Evolutionary conservation across 1,140 invertebrate species (phyloP).

Genomic region (Neotoxoptera formosana): DNA sequence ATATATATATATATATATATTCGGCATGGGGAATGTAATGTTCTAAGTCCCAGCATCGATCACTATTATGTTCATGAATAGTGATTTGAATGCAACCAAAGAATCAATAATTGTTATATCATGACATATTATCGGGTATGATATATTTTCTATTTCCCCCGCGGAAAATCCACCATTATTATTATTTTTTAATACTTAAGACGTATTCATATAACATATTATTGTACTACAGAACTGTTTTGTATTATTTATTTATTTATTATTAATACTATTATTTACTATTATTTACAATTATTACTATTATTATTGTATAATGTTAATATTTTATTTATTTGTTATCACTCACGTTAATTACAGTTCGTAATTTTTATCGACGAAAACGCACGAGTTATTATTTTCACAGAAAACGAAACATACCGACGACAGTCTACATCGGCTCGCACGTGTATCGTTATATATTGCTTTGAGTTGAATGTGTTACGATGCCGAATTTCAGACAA

Average conservation of each 20-base stretch:
- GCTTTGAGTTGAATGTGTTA: not conserved
- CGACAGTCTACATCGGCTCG: not conserved
- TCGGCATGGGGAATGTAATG: not conserved
- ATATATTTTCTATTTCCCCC: not conserved
- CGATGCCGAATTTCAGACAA: not conserved
- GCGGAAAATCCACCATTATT: not conserved
- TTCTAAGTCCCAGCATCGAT: not conserved
- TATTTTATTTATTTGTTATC: conserved; percentile 56
- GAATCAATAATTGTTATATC: not conserved
- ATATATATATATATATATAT: not conserved
- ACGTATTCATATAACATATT: not conserved
- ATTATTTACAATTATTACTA: conserved; percentile 8
- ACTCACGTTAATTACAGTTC: conserved; percentile 40
- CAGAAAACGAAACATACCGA: not conserved
- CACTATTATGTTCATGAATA: not conserved
- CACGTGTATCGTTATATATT: not conserved
- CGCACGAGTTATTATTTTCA: conserved; percentile 16
- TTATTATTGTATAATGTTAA: conserved; percentile 40
- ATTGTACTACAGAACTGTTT: conserved; percentile 49
- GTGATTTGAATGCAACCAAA: not conserved
- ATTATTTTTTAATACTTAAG: not conserved
- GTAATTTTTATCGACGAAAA: conserved; percentile 38
- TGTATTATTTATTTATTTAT: conserved; percentile 51
- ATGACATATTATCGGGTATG: not conserved
- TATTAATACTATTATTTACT: not conserved